Conservation (phyloP, 2,113 vertebrate genomes). For the Melanerpes formicivorus region DNA sequence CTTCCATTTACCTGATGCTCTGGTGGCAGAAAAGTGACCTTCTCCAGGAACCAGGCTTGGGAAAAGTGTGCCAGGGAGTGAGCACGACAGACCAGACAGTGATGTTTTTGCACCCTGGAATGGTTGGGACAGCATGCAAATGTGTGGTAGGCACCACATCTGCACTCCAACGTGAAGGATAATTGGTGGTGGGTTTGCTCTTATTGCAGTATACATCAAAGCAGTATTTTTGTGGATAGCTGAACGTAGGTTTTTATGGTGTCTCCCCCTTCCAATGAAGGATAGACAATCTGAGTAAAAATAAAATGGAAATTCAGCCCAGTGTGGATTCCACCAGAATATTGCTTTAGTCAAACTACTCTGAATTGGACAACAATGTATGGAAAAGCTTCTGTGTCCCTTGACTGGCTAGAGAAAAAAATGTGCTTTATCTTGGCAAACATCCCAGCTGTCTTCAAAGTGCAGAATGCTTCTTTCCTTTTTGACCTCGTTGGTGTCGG, state of each 20-base stretch:
- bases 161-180: not conserved
- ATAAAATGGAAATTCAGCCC: not conserved
- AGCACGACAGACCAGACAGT: not conserved
- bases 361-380: slow-evolving; percentile 16
- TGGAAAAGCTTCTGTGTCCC: slow-evolving; percentile 30
- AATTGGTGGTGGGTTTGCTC: not conserved
- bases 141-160: rapidly evolving
- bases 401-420: slow-evolving; percentile 37
- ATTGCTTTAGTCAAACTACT: not conserved
- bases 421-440: slow-evolving; percentile 35
- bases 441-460: slow-evolving; percentile 9
- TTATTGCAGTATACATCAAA: not conserved
- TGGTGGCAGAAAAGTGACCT: not conserved
- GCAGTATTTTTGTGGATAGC: not conserved
- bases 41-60: not conserved
- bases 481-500: slow-evolving; percentile 13
- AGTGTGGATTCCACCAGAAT: slow-evolving; percentile 13
- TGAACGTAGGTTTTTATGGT: not conserved
- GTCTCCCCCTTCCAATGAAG: not conserved
- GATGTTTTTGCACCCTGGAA: not conserved
- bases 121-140: not conserved
- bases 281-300: not conserved
- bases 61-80: not conserved
- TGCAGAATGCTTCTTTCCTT: not conserved
- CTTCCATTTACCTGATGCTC: not conserved